These are phyloP conservation scores for Anhinga anhinga DNA, from an alignment of 2,113 vertebrate species.

Conservation along the genomic window DNA sequence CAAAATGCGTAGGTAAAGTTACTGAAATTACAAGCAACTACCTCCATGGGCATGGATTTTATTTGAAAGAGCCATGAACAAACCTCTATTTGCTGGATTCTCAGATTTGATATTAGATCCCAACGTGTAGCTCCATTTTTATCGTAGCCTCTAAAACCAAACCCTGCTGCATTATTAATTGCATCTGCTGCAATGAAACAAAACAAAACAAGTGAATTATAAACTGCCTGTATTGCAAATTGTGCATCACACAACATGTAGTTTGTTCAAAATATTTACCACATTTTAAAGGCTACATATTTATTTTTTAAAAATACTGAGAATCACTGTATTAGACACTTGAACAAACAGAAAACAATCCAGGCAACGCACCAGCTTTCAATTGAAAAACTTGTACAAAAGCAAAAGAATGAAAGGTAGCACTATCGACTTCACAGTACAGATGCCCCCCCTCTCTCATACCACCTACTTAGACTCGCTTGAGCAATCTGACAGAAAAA, in stretches of 20 bases:
- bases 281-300: neutral
- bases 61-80: conserved; percentile 25
- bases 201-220: neutral
- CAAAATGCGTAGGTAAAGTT: neutral
- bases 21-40: neutral
- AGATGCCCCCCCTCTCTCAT: neutral
- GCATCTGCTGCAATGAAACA: conserved; percentile 85
- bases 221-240: neutral
- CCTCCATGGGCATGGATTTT: neutral
- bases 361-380: neutral
- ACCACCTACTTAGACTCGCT: neutral
- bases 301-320: neutral
- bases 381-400: neutral
- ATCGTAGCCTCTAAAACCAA: conserved; percentile 95
- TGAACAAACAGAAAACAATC: neutral
- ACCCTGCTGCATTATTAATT: conserved; percentile 98
- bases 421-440: neutral
- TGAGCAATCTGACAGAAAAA: neutral
- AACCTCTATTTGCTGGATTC: conserved; percentile 96
- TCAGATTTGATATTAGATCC: conserved; percentile 94
- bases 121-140: conserved; percentile 86
- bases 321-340: neutral
- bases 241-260: neutral
- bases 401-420: neutral
- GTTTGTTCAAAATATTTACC: neutral